Percentiles rank a stretch among this genome's conserved stretches.
Evolutionary conservation across 1,140 invertebrate genomes (phyloP).

Genomic region (Drosophila varians): DNA sequence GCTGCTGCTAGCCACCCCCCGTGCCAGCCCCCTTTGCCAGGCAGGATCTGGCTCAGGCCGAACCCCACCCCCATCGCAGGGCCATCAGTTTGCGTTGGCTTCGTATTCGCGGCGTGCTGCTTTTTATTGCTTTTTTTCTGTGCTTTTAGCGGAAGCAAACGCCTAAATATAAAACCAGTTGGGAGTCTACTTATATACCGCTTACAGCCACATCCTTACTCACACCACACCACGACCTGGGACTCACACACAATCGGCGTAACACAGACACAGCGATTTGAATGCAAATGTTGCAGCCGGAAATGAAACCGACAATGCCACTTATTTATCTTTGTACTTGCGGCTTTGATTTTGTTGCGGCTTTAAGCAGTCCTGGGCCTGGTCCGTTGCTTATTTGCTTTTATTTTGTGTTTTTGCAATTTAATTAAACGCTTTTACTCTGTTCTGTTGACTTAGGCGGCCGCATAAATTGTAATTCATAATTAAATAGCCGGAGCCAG

Average conservation of each 20-base stretch:
- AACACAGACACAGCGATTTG: constrained; percentile 52
- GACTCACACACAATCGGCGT: constrained; percentile 3
- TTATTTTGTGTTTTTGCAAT: constrained; percentile 40
- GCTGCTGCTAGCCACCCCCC: constrained; percentile 43
- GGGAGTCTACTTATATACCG: constrained; percentile 76
- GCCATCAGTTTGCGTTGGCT: constrained; percentile 22
- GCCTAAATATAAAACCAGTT: constrained; percentile 79
- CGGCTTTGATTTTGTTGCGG: constrained; percentile 78
- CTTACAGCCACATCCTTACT: constrained; percentile 50
- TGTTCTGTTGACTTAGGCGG: constrained; percentile 70
- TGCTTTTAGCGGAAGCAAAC: constrained; percentile 67
- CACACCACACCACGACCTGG: constrained; percentile 12
- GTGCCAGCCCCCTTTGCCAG: background rate
- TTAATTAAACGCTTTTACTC: constrained; percentile 76
- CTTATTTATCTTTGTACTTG: constrained; percentile 82
- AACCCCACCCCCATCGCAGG: background rate
- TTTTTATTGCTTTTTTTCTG: constrained; percentile 80
- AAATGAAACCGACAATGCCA: constrained; percentile 82
- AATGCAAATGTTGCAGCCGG: constrained; percentile 78
- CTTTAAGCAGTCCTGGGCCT: constrained; percentile 50
- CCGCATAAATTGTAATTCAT: constrained; percentile 74
- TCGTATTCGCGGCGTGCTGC: constrained; percentile 71
- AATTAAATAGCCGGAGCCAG: constrained; percentile 62
- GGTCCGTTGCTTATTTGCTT: constrained; percentile 21
- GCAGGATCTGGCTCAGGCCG: too few relatives aligned